phyloP scores from a whole-genome alignment of 2,797 vertebrate genomes.

The Cyprinella venusta region DNA sequence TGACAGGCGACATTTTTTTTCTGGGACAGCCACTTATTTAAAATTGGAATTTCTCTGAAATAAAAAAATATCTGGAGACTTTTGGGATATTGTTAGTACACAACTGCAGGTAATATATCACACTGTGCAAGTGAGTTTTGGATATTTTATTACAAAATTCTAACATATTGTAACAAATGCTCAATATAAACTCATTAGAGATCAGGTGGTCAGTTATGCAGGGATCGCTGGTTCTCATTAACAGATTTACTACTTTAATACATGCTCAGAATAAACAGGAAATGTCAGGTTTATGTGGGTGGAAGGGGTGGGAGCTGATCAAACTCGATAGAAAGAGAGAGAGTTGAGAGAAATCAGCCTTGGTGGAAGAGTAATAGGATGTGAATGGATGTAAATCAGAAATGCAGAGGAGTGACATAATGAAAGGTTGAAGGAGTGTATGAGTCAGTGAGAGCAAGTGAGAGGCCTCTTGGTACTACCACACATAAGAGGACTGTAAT shows the following conservation, averaged over 20 bases:
- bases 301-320: slow-evolving; percentile 19
- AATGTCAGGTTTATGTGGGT: slow-evolving; percentile 39
- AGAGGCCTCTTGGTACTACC: slow-evolving; percentile 53
- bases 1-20: too few species aligned
- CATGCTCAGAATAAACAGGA: slow-evolving; percentile 23
- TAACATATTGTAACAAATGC: background rate
- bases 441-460: slow-evolving; percentile 46
- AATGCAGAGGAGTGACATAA: slow-evolving; percentile 48
- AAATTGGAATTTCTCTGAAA: too few species aligned
- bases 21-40: too few species aligned
- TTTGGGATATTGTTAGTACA: too few species aligned
- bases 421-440: slow-evolving; percentile 47
- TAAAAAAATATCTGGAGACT: too few species aligned
- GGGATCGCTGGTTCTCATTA: background rate
- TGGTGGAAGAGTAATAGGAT: slow-evolving; percentile 20
- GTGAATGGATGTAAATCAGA: slow-evolving; percentile 40
- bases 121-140: too few species aligned
- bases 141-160: too few species aligned
- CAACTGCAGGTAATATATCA: too few species aligned
- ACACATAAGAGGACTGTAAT: slow-evolving; percentile 62
- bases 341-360: slow-evolving; percentile 22
- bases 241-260: slow-evolving; percentile 16
- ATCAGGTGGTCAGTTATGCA: background rate
- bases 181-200: background rate
- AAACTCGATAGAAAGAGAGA: slow-evolving; percentile 16